Base-by-base conservation (phyloP, 2,113 vertebrate species). In the Larimichthys polyactis region DNA sequence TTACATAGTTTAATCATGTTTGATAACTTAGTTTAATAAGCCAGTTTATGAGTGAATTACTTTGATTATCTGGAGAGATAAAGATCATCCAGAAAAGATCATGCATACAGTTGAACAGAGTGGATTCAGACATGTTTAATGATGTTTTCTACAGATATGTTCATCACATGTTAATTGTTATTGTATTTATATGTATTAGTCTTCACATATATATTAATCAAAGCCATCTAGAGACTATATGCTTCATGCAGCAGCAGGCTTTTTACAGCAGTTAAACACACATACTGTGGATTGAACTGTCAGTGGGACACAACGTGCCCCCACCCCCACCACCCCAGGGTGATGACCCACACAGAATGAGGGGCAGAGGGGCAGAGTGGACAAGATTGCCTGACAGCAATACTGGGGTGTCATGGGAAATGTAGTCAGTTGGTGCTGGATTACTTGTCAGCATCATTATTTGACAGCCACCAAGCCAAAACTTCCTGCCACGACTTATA, bases 391-490 rank as follows among this genome's bases (percentile, higher is more conserved):
- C 73, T 82, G 66, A 84, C 64, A 85, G 82, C 67, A 77, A 65
- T 17, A 36, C 46, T 58, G 12, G 5, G 29, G 66, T 75, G 75
- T 86, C 82, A 46, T 84, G 88, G 84, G 89, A 91, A 87, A 84
- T 87, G 89, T 81, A 82, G 88, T 87, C 75, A 64, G 54, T 49
- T 12, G 8, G 49, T 83, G 64, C 71, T 71, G 54, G 59, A 74
- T 84, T 70, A 85, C 44, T 24, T 80, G 67, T 77, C 48, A 60
- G 79, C 58, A 46, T 81, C 40, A 74, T 16, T 63, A 58, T 72
- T 44, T 77, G 64, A 71, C 73, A 72, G 57, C 32, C 49, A 7
- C 24, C 27, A 48, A 32, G 29, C n/a, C 52, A 68, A 52, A 40
- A 40, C 36, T 9, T 40, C 36, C 36, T 40, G 36, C 36, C 36